Base-by-base conservation (phyloP, 2,113 vertebrate species). In the Otus sunia region DNA sequence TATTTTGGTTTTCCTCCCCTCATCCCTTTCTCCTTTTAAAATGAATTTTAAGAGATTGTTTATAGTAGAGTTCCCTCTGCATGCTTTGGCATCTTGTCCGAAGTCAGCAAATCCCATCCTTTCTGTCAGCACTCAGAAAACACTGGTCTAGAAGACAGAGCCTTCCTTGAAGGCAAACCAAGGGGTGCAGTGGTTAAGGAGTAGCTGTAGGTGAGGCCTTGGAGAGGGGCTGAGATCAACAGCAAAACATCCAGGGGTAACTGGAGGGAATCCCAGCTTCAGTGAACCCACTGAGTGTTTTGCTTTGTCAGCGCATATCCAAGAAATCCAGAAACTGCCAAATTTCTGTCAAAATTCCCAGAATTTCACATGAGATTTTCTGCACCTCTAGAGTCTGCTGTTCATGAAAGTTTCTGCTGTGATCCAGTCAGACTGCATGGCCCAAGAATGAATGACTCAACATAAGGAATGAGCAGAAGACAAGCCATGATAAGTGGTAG, bases 1-100 rank as follows among this genome's bases (percentile, higher is more conserved):
- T 96, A 89, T 92, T 96, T 95, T 94, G 49, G 2, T 97, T 97
- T 91, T 64, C 83, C 91, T 97, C 95, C 87, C 41, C 34, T 82
- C 63, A 64, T 80, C 67, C 5, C 29, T 66, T 78, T 85, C 72
- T 83, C 75, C 25, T 80, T 93, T 82, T 64, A 89, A 96, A 96
- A 96, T 72, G 3, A 95, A 75, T 95, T 94, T 69, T 69, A 85
- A 79, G 73, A 86, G 30, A 52, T 50, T 92, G 53, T 94, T 95
- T 91, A 95, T 15, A 58, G 49, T 81, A 43, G 25, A 94, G 39
- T 85, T 39, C 41, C 27, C 66, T 87, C 84, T 84, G 81, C 81
- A n/a, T 85, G 53, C 92, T 90, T 85, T 82, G 45, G 83, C 80
- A 87, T 72, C 83, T 87, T 62, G 23, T 95, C 92, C 88, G 47